Evolutionary conservation across 1,140 invertebrate species (phyloP).

Genomic region (Anoplophora glabripennis): DNA sequence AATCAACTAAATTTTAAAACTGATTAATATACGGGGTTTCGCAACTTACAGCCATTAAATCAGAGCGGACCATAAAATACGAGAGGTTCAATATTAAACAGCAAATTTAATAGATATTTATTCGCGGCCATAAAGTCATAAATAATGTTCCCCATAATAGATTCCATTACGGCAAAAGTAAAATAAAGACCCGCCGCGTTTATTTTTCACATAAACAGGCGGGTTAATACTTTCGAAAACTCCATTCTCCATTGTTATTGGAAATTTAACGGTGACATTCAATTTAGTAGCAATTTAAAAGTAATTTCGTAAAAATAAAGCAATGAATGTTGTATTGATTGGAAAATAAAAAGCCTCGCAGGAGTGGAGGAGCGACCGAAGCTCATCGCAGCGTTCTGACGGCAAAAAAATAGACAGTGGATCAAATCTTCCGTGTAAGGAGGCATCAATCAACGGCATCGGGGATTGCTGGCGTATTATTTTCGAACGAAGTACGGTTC

Average conservation of each 20-base stretch:
- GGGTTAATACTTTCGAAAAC: constrained; percentile 20
- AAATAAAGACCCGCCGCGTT: constrained; percentile 2
- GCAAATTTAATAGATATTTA: constrained; percentile 4
- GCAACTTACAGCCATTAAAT: too few relatives aligned
- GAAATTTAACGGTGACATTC: constrained; percentile 24
- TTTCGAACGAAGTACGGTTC: too few relatives aligned
- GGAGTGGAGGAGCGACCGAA: constrained; percentile 1
- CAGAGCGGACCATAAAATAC: not conserved
- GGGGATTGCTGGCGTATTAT: not conserved
- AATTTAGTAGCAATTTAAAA: constrained; percentile 34
- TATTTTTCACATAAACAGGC: constrained; percentile 9
- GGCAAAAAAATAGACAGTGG: constrained; percentile 16
- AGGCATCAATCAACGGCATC: constrained; percentile 31
- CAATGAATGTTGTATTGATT: constrained; percentile 24
- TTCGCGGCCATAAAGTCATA: constrained; percentile 2
- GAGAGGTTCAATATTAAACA: not conserved
- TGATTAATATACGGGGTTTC: too few relatives aligned
- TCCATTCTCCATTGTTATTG: constrained; percentile 20
- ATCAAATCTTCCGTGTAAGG: constrained; percentile 30
- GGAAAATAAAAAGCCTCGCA: constrained; percentile 16
- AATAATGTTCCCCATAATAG: constrained; percentile 9
- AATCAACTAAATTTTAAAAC: too few relatives aligned
- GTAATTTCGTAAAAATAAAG: constrained; percentile 32
- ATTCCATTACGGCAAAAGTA: constrained; percentile 1
- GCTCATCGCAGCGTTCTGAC: not conserved